Evolutionary conservation across 2,888 invertebrate genomes (phyloP), one percentile per base, ranked within the genome.

Genomic region (Drosophila atroscutellata): DNA sequence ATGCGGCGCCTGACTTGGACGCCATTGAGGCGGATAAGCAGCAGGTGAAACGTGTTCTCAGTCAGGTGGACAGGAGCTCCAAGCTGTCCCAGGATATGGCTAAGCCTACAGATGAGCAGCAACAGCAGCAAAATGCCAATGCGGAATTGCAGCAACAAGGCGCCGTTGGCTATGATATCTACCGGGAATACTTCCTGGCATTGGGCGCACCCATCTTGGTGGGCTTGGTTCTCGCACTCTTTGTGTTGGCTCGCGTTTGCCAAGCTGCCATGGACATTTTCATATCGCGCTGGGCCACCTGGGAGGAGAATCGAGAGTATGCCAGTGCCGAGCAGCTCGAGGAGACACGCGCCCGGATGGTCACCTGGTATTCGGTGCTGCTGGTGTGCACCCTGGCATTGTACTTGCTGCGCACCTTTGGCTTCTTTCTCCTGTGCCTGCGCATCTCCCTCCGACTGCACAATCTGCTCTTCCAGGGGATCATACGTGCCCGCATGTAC

Each of bases 371-470:
- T 42, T 81, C 90, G 0, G 61, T 90, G 3, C 80, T 93, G 2
- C 81, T 93, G 20, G 42, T 86, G 13, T 74, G 78, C 51, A 92
- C 92, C 0, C 77, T 93, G 42, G 18, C 91, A 94, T 49, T 95
- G 94, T 91, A 93, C 94, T 51, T 96, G 94, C 90, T 94, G 93
- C 11, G 93, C 82, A n/a, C 95, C 9, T 94, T 95, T 50, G 93
- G 95, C 0, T 96, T 96, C 93, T 97, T 96, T 89, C 94, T 94
- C 79, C 94, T 96, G 72, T 97, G 97, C 80, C 95, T 97, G 89
- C 94, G 94, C 32, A 96, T 97, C 0, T 97, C 98, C 0, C 93
- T 94, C 34, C 94, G 93, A 2, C 93, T 98, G 0, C 98, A 98
- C 91, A 95, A 97, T 80, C 93, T 92, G 2, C 97, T 98, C 94